These are phyloP conservation scores for Phodopus roborovskii DNA, from an alignment of 2,113 vertebrate genomes.

Conservation along the genomic window DNA sequence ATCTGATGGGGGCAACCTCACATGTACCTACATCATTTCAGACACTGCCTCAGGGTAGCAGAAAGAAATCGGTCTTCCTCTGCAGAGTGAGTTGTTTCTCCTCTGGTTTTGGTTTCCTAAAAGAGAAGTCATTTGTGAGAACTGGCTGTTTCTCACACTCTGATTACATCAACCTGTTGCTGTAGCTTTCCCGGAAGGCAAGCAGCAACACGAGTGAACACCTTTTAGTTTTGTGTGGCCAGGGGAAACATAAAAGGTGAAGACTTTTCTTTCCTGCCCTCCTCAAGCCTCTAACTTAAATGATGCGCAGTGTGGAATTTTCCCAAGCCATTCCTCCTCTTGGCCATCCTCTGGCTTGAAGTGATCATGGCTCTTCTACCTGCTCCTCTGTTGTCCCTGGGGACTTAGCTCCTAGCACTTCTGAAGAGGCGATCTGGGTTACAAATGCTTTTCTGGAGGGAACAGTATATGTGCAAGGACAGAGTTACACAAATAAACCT, in stretches of 20 bases:
- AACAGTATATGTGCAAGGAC: neutral
- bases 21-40: neutral
- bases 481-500: neutral
- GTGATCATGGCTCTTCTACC: neutral
- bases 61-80: neutral
- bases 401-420: conserved; percentile 9
- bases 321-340: neutral
- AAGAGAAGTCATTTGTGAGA: neutral
- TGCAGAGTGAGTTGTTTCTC: conserved; percentile 8
- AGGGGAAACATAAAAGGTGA: neutral
- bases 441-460: conserved; percentile 46
- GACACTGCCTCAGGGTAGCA: neutral
- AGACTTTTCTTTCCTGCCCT: neutral
- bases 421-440: conserved; percentile 15
- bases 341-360: neutral
- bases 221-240: neutral
- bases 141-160: neutral
- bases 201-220: neutral
- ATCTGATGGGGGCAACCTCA: neutral
- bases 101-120: conserved; percentile 56
- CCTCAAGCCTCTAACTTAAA: neutral
- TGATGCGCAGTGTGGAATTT: neutral
- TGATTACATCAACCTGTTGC: neutral
- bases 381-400: neutral
- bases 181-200: neutral